These are phyloP conservation scores for Python bivittatus DNA, from an alignment of 2,113 vertebrate species.

Conservation along the genomic window DNA sequence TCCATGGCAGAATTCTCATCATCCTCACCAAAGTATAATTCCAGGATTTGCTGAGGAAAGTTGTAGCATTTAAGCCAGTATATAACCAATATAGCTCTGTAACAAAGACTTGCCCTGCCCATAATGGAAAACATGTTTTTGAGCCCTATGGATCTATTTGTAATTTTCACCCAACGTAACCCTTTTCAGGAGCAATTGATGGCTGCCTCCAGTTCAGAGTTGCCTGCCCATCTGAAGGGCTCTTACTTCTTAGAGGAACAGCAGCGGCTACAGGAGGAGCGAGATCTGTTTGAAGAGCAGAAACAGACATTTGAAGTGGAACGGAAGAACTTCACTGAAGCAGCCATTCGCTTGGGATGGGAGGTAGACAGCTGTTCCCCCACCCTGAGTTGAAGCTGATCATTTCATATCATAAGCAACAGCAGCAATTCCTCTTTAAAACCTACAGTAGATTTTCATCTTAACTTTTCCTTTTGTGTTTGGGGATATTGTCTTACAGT, in stretches of 20 bases:
- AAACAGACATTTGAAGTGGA: slow-evolving; percentile 76
- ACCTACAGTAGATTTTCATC: too few species aligned
- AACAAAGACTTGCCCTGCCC: neutral
- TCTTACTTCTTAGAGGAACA: slow-evolving; percentile 80
- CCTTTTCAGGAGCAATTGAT: slow-evolving; percentile 65
- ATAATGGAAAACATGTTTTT: neutral
- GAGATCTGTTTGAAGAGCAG: slow-evolving; percentile 68
- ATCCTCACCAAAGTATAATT: neutral
- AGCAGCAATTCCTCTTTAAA: neutral
- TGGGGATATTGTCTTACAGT: neutral
- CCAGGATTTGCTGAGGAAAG: neutral
- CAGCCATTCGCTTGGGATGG: slow-evolving; percentile 77
- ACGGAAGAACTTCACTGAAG: slow-evolving; percentile 76
- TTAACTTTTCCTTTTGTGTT: neutral
- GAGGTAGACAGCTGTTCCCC: slow-evolving; percentile 62
- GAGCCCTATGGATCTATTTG: too few species aligned
- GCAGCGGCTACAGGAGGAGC: slow-evolving; percentile 70
- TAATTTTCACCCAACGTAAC: neutral
- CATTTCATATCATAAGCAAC: neutral
- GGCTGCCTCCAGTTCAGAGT: slow-evolving; percentile 6
- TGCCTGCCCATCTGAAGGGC: slow-evolving; percentile 61
- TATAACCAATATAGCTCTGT: neutral
- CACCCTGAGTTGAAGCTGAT: too few species aligned
- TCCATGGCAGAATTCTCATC: neutral
- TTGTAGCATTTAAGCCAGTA: neutral